Evolutionary conservation across 35 echinoderm and acorn worm species (phyloP).

Genomic region (Ophioderma brevispina): DNA sequence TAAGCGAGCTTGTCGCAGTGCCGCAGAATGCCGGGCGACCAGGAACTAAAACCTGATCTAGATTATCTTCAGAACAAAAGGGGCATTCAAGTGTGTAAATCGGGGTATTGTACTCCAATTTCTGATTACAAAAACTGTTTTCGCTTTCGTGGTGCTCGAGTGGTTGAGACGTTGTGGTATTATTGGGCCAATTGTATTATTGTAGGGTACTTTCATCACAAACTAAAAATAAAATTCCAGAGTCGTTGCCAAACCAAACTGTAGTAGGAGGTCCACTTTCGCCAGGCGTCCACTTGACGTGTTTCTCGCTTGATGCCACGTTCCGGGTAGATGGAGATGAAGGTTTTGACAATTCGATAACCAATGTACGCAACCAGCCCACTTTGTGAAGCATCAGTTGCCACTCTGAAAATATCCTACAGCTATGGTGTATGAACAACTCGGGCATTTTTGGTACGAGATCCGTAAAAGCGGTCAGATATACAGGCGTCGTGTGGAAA

Average conservation of each 20-base stretch:
- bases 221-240: background rate
- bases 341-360: too few species aligned
- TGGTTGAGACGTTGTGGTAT: background rate
- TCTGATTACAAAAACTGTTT: background rate
- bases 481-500: background rate
- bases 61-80: background rate
- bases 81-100: background rate
- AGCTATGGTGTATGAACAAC: background rate
- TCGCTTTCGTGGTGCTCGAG: background rate
- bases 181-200: conserved; percentile 7
- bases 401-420: background rate
- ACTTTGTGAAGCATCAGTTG: too few species aligned
- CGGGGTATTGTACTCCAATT: too few species aligned
- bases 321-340: too few species aligned
- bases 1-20: background rate
- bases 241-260: background rate
- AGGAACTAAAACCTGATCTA: background rate
- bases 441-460: background rate
- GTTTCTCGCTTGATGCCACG: background rate
- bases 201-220: background rate
- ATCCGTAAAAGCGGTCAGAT: background rate
- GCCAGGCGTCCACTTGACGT: background rate
- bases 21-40: background rate
- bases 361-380: too few species aligned
- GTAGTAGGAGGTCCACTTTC: background rate